phyloP scores from a whole-genome alignment of 2,888 invertebrate species.

The Bugula neritina region DNA sequence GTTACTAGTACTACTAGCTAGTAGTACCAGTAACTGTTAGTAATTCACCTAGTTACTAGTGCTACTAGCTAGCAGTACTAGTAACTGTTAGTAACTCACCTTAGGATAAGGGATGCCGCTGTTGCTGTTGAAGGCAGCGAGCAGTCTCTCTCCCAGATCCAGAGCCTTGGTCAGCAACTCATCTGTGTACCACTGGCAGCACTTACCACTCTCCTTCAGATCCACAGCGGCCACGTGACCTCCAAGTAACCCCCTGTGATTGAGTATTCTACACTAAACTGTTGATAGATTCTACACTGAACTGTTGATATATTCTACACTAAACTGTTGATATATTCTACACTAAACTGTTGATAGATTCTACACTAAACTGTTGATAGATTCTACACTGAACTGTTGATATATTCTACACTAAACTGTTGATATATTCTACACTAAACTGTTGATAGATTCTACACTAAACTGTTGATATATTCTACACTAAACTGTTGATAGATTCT shows the following conservation, averaged over 20 bases:
- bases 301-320: no score
- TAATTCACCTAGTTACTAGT: neutral
- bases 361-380: no score
- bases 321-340: no score
- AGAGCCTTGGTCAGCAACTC: slow-evolving; percentile 83
- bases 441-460: no score
- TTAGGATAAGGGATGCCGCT: slow-evolving; percentile 95
- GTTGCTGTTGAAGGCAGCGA: slow-evolving; percentile 97
- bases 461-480: no score
- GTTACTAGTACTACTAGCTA: neutral
- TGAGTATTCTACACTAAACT: no score
- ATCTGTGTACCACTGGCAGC: slow-evolving; percentile 60
- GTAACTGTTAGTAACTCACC: slow-evolving; percentile 56
- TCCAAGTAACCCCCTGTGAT: slow-evolving; percentile 73
- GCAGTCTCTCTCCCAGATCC: slow-evolving; percentile 80
- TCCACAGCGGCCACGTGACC: slow-evolving; percentile 83
- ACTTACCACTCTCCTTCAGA: slow-evolving; percentile 64
- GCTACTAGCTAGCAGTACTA: neutral
- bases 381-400: no score
- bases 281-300: no score
- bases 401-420: no score
- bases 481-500: no score
- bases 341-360: no score
- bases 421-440: no score
- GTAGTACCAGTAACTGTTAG: neutral